Conservation (phyloP, 2,797 vertebrate genomes). For the Dallia pectoralis region DNA sequence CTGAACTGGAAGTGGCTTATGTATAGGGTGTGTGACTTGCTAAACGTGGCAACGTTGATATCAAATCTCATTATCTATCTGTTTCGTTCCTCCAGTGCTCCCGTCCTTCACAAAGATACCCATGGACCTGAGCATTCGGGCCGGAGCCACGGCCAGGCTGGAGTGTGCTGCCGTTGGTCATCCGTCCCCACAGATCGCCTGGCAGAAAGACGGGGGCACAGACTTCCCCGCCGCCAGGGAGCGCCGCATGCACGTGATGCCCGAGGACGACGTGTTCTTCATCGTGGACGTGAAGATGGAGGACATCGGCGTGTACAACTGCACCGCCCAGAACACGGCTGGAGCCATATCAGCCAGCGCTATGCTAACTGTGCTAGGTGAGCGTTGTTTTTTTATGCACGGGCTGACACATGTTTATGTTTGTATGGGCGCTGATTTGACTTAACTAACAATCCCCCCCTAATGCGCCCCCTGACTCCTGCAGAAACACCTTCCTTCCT, state of each 20-base stretch:
- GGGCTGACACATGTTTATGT: background rate
- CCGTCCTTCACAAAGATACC: conserved; percentile 95
- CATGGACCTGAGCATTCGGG: conserved; percentile 91
- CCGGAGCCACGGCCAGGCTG: conserved; percentile 87
- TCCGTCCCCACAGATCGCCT: conserved; percentile 93
- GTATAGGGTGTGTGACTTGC: background rate
- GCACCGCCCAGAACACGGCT: conserved; percentile 93
- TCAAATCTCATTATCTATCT: background rate
- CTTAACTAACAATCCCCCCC: background rate
- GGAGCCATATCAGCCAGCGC: conserved; percentile 92
- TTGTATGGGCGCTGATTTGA: background rate
- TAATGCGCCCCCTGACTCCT: background rate
- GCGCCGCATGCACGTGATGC: conserved; percentile 98
- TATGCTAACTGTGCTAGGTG: conserved; percentile 91
- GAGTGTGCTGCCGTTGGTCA: conserved; percentile 92
- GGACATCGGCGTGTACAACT: conserved; percentile 93
- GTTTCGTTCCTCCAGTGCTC: conserved; percentile 78
- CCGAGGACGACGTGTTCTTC: conserved; percentile 96
- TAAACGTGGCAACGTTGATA: background rate
- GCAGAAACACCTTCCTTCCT: conserved; percentile 94
- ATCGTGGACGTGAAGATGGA: conserved; percentile 93
- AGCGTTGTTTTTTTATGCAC: conserved; percentile 34
- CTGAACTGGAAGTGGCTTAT: background rate
- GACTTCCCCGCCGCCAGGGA: conserved; percentile 96
- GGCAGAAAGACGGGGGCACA: conserved; percentile 96